A percentile compares a stretch with the other conserved stretches of the same genome.
phyloP scores from a whole-genome alignment of 2,797 vertebrate species.

The Xerus rutilus region DNA sequence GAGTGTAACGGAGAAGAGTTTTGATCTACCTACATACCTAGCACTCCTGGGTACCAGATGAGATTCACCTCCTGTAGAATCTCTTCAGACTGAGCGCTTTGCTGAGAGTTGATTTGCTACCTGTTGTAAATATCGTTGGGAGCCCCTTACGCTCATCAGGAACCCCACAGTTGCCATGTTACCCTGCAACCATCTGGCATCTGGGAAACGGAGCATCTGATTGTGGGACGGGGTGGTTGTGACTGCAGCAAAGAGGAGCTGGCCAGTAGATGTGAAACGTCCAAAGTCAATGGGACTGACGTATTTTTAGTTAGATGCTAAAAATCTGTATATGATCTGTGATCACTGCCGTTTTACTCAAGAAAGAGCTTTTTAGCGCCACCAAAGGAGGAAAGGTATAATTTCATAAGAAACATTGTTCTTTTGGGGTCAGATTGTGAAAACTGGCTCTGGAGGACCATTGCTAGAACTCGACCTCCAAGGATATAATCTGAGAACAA shows the following conservation, averaged over 20 bases:
- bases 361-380: not conserved
- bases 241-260: not conserved
- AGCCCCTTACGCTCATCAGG: not conserved
- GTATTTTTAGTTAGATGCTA: conserved; percentile 1
- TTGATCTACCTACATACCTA: not conserved
- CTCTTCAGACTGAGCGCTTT: not conserved
- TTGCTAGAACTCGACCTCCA: not conserved
- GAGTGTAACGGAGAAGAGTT: not conserved
- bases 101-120: not conserved
- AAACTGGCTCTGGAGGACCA: not conserved
- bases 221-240: not conserved
- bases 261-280: not conserved
- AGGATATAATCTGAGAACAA: not conserved
- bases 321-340: not conserved
- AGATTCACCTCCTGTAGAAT: not conserved
- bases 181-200: not conserved
- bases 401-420: not conserved
- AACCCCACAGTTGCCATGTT: not conserved
- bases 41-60: not conserved
- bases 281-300: not conserved
- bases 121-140: not conserved
- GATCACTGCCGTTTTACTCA: not conserved
- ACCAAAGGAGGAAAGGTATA: not conserved
- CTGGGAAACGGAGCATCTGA: not conserved
- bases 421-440: not conserved